These are phyloP conservation scores for Belonocnema kinseyi DNA, from an alignment of 1,140 invertebrate genomes.

Conservation along the genomic window DNA sequence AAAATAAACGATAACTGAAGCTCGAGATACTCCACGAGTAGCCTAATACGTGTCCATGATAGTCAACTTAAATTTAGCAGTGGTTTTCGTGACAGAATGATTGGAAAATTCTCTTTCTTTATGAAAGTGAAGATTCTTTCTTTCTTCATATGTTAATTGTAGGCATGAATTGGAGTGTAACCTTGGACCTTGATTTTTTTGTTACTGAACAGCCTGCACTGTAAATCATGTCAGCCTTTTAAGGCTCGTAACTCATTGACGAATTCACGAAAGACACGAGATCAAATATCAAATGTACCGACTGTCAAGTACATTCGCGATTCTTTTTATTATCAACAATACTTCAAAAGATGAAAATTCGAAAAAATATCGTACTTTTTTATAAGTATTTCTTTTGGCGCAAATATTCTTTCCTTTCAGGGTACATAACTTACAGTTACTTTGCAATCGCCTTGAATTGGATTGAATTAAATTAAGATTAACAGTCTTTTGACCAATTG, in stretches of 20 bases:
- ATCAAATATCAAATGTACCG: constrained; percentile 16
- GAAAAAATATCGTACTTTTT: neutral
- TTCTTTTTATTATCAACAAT: neutral
- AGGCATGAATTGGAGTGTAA: constrained; percentile 2
- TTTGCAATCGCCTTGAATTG: too few relatives aligned
- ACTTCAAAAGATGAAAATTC: neutral
- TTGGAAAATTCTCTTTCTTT: neutral
- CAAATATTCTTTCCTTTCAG: too few relatives aligned
- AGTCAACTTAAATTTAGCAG: neutral
- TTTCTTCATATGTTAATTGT: neutral
- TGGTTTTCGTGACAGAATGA: neutral
- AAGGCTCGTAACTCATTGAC: constrained; percentile 26
- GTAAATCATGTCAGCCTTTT: constrained; percentile 31
- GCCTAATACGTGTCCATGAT: constrained; percentile 26
- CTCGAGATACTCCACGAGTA: constrained; percentile 14
- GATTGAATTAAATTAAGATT: too few relatives aligned
- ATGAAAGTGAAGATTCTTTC: constrained; percentile 22
- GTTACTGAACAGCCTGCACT: constrained; percentile 27
- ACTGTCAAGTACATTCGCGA: neutral
- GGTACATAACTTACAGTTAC: too few relatives aligned
- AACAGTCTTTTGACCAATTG: too few relatives aligned
- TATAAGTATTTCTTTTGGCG: neutral
- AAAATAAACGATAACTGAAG: constrained; percentile 19
- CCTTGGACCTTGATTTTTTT: constrained; percentile 28
- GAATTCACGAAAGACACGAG: constrained; percentile 22